Evolutionary conservation across 1,140 invertebrate genomes (phyloP).

Genomic region (Sycobia sp.): DNA sequence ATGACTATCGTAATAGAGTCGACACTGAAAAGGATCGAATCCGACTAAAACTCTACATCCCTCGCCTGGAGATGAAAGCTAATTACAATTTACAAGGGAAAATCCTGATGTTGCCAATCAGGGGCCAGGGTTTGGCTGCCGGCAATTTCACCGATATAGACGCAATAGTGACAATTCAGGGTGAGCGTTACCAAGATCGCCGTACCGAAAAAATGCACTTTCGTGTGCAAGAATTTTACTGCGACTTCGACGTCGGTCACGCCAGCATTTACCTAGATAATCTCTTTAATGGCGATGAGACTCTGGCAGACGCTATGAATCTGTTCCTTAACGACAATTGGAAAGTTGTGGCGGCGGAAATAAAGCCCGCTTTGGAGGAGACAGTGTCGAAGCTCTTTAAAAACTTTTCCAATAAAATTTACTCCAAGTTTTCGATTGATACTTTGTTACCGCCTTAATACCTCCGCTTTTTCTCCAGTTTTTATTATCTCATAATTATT

Average conservation of each 20-base stretch:
- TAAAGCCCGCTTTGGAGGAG: constrained; percentile 65
- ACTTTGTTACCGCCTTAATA: constrained; percentile 48
- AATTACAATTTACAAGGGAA: constrained; percentile 66
- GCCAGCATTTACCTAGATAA: constrained; percentile 69
- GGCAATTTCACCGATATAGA: constrained; percentile 71
- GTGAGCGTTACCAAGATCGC: constrained; percentile 60
- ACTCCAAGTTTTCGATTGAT: constrained; percentile 53
- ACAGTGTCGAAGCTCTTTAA: constrained; percentile 63
- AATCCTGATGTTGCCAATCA: constrained; percentile 69
- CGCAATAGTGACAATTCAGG: constrained; percentile 63
- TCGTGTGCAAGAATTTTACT: constrained; percentile 66
- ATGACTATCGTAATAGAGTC: constrained; percentile 58
- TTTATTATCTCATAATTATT: background rate
- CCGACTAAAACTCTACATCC: constrained; percentile 63
- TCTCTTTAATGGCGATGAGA: constrained; percentile 72
- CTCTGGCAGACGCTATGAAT: constrained; percentile 67
- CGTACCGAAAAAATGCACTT: constrained; percentile 60
- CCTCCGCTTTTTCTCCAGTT: background rate
- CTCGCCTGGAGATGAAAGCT: constrained; percentile 61
- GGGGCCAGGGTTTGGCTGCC: constrained; percentile 62
- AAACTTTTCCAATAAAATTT: constrained; percentile 65
- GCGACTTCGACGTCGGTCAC: constrained; percentile 67
- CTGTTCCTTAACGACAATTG: constrained; percentile 70
- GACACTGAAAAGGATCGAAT: constrained; percentile 63
- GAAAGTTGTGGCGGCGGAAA: constrained; percentile 66